phyloP scores from a whole-genome alignment of 2,888 invertebrate species.

The Microctonus brassicae region DNA sequence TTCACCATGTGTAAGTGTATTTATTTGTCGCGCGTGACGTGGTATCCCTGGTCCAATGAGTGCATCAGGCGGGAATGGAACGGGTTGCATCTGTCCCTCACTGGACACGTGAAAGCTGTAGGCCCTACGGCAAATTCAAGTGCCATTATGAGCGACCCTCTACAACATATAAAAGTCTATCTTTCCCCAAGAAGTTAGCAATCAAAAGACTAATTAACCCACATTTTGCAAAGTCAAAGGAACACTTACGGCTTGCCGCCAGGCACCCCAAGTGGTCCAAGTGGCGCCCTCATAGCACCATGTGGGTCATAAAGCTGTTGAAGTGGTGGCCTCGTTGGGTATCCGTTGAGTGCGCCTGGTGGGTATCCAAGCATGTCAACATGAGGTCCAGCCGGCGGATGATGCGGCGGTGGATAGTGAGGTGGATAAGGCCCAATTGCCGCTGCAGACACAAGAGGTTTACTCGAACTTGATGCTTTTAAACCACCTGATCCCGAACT shows the following conservation, averaged over 20 bases:
- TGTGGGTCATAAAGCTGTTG: conserved; percentile 79
- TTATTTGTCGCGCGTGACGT: conserved; percentile 91
- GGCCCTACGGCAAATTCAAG: conserved; percentile 74
- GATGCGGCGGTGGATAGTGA: conserved; percentile 68
- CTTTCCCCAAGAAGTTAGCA: conserved; percentile 15
- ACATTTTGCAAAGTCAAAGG: conserved; percentile 32
- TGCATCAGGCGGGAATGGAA: conserved; percentile 95
- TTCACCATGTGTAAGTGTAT: conserved; percentile 94
- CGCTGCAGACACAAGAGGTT: conserved; percentile 68
- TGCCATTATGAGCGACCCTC: background rate
- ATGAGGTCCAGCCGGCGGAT: conserved; percentile 67
- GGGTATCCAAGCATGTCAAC: conserved; percentile 71
- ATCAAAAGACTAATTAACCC: conserved; percentile 27
- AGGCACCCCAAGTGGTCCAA: conserved; percentile 78
- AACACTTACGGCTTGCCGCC: conserved; percentile 88
- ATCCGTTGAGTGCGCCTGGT: conserved; percentile 76
- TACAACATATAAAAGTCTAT: conserved; percentile 10
- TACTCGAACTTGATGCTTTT: conserved; percentile 72
- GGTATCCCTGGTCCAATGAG: conserved; percentile 94
- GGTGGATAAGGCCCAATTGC: conserved; percentile 67
- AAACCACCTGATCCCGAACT: conserved; percentile 70
- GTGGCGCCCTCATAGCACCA: conserved; percentile 77
- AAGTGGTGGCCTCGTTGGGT: conserved; percentile 75
- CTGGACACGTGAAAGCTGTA: conserved; percentile 95
- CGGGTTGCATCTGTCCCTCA: conserved; percentile 91